These are phyloP conservation scores for Syngnathus scovelli DNA, from an alignment of 2,113 vertebrate species.

Conservation along the genomic window DNA sequence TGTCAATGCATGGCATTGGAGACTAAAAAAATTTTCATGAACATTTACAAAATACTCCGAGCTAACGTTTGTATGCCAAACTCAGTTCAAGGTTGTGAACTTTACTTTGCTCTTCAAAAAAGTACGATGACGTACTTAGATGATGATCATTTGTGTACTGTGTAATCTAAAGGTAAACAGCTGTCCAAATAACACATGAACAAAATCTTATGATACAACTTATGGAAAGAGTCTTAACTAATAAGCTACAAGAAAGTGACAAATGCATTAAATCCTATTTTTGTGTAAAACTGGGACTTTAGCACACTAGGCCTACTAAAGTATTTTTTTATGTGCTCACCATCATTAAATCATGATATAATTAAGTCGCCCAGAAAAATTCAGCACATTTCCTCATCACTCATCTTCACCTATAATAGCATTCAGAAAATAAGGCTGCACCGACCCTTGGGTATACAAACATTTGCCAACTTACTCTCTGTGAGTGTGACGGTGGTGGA, in stretches of 20 bases:
- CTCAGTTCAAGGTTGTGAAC: background rate
- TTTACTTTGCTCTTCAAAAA: background rate
- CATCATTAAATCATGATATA: background rate
- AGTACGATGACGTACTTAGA: background rate
- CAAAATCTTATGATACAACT: too few species aligned
- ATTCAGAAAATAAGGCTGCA: background rate
- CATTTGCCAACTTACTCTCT: conserved; percentile 77
- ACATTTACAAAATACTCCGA: background rate
- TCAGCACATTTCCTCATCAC: background rate
- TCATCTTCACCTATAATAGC: background rate
- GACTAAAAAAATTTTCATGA: background rate
- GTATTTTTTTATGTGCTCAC: background rate
- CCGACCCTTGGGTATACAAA: background rate
- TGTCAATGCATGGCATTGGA: background rate
- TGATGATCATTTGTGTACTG: too few species aligned
- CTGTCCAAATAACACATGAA: background rate
- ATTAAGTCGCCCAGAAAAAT: background rate
- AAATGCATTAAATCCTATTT: background rate
- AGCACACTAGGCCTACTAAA: too few species aligned
- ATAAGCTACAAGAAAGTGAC: background rate
- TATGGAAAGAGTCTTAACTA: background rate
- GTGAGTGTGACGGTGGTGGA: conserved; percentile 82
- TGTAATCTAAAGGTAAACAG: background rate
- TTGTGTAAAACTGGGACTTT: background rate
- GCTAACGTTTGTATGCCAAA: background rate